Evolutionary conservation across 2,113 vertebrate species (phyloP).

Genomic region (Deroptyus accipitrinus): DNA sequence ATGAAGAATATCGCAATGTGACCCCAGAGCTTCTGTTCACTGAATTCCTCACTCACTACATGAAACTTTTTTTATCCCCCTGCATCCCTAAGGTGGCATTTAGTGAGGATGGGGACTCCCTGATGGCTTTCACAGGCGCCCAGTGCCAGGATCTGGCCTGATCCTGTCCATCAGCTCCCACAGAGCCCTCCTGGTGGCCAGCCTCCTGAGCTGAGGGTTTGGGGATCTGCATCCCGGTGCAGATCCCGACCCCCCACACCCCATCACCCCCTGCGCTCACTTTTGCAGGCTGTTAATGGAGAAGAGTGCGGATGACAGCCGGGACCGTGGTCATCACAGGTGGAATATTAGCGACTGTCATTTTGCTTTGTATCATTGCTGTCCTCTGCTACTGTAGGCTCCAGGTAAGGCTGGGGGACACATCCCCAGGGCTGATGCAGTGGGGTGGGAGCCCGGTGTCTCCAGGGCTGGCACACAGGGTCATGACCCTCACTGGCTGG

Average conservation of each 20-base stretch:
- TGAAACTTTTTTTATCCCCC: not conserved
- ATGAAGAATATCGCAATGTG: accelerated
- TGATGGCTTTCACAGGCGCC: not conserved
- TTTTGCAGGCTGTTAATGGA: slow-evolving; percentile 89
- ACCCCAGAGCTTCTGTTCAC: not conserved
- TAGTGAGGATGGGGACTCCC: accelerated
- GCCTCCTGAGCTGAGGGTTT: not conserved
- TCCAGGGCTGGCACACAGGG: not conserved
- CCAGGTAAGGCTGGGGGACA: slow-evolving; percentile 78
- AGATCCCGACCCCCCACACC: accelerated
- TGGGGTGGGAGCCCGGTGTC: not conserved
- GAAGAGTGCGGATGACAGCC: slow-evolving; percentile 99
- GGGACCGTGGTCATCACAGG: slow-evolving; percentile 99
- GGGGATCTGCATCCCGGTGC: not conserved
- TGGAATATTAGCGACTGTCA: slow-evolving; percentile 98
- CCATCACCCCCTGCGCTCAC: accelerated
- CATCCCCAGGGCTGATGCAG: accelerated
- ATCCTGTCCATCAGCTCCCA: not conserved
- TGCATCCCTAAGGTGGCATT: not conserved
- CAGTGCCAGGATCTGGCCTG: not conserved
- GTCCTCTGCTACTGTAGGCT: slow-evolving; percentile 98
- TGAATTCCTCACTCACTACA: not conserved
- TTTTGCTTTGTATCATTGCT: slow-evolving; percentile 96
- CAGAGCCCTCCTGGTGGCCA: not conserved
- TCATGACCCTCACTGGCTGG: not conserved